These are phyloP conservation scores for Thysanoteuthis rhombus DNA, from an alignment of 2,888 invertebrate species.

Conservation along the genomic window DNA sequence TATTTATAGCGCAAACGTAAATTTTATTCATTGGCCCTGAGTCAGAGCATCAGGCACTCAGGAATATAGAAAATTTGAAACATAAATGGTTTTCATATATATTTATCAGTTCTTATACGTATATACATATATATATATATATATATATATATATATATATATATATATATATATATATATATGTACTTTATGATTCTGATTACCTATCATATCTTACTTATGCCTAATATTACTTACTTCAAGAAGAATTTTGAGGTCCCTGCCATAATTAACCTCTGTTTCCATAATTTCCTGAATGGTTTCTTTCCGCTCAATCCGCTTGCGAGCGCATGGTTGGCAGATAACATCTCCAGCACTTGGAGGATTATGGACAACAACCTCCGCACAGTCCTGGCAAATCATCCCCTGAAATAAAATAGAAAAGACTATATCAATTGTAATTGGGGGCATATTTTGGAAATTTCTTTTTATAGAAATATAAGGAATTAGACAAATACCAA, in stretches of 20 bases:
- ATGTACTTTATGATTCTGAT: neutral
- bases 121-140: too few relatives aligned
- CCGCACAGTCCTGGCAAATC: constrained; percentile 28
- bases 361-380: constrained; percentile 18
- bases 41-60: too few relatives aligned
- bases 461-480: too few relatives aligned
- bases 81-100: too few relatives aligned
- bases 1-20: too few relatives aligned
- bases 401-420: neutral
- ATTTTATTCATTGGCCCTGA: too few relatives aligned
- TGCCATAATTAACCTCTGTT: constrained; percentile 93
- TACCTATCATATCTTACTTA: neutral
- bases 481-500: too few relatives aligned
- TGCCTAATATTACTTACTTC: constrained; percentile 72
- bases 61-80: too few relatives aligned
- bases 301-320: constrained; percentile 89
- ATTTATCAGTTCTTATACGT: too few relatives aligned
- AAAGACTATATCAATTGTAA: neutral
- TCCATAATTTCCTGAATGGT: constrained; percentile 95
- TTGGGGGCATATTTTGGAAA: neutral
- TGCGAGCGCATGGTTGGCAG: constrained; percentile 88
- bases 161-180: too few relatives aligned
- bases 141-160: too few relatives aligned
- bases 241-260: constrained; percentile 89
- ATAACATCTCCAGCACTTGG: neutral